phyloP scores from a whole-genome alignment of 1,140 invertebrate species.

The Batillaria attramentaria region DNA sequence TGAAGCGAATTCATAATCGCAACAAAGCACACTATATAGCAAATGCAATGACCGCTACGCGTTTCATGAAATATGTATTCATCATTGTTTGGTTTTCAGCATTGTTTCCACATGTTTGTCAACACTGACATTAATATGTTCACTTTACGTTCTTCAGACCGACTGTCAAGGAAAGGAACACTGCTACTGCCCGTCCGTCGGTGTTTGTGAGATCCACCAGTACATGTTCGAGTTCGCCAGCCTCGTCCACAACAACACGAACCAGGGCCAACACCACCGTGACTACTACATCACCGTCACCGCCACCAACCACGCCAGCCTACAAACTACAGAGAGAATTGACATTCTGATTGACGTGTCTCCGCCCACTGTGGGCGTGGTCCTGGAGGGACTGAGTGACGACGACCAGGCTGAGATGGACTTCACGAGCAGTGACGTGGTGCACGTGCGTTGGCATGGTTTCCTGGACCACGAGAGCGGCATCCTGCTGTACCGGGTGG shows the following conservation, averaged over 20 bases:
- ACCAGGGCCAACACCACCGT: slow-evolving; percentile 49
- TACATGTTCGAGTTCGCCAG: slow-evolving; percentile 36
- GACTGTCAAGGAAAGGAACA: neutral
- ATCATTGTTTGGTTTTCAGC: no score
- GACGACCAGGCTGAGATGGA: slow-evolving; percentile 42
- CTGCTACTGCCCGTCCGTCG: slow-evolving; percentile 53
- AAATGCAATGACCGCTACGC: no score
- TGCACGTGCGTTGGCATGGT: slow-evolving; percentile 40
- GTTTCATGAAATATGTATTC: no score
- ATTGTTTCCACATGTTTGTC: no score
- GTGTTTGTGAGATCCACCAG: slow-evolving; percentile 36
- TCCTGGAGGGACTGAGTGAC: slow-evolving; percentile 38
- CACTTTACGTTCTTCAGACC: no score
- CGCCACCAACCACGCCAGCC: slow-evolving; percentile 43
- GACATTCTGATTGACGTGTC: slow-evolving; percentile 53
- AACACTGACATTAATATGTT: no score
- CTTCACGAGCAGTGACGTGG: slow-evolving; percentile 30
- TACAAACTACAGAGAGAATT: neutral
- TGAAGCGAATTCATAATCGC: no score
- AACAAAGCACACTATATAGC: no score
- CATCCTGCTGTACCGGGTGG: slow-evolving; percentile 40
- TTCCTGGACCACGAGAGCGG: slow-evolving; percentile 54
- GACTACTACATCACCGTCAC: slow-evolving; percentile 49
- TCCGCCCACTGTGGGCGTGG: slow-evolving; percentile 45
- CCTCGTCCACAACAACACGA: slow-evolving; percentile 33